Conservation (phyloP, 2,797 vertebrate species). For the Platalea minor region DNA sequence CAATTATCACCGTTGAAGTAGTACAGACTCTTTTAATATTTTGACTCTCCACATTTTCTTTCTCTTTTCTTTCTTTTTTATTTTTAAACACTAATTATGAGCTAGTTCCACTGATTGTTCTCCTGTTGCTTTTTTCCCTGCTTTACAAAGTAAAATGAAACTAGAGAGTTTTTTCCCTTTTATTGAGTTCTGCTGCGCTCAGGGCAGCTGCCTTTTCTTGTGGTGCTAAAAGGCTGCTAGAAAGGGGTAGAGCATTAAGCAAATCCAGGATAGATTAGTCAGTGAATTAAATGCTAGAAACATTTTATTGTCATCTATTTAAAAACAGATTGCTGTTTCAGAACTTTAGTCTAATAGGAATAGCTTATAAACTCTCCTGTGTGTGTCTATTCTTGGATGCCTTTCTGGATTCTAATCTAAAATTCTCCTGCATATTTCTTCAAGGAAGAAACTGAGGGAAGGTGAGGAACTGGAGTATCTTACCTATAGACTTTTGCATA, state of each 20-base stretch:
- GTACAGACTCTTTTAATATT: background rate
- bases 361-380: background rate
- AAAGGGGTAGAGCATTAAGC: background rate
- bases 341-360: background rate
- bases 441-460: background rate
- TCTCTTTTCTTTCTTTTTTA: background rate
- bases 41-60: background rate
- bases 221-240: background rate
- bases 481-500: background rate
- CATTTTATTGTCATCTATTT: background rate
- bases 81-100: background rate
- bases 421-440: background rate
- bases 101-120: background rate
- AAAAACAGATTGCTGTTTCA: constrained; percentile 42
- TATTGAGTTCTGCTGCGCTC: background rate
- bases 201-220: background rate
- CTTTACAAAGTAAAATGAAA: background rate
- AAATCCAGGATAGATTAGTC: constrained; percentile 45
- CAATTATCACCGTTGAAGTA: background rate
- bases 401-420: background rate
- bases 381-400: background rate
- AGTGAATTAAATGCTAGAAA: constrained; percentile 19
- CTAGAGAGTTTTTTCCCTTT: background rate
- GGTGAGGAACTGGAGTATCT: background rate
- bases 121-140: rapidly evolving